These are phyloP conservation scores for Corythaeola cristata DNA, from an alignment of 2,113 vertebrate genomes.

Conservation along the genomic window DNA sequence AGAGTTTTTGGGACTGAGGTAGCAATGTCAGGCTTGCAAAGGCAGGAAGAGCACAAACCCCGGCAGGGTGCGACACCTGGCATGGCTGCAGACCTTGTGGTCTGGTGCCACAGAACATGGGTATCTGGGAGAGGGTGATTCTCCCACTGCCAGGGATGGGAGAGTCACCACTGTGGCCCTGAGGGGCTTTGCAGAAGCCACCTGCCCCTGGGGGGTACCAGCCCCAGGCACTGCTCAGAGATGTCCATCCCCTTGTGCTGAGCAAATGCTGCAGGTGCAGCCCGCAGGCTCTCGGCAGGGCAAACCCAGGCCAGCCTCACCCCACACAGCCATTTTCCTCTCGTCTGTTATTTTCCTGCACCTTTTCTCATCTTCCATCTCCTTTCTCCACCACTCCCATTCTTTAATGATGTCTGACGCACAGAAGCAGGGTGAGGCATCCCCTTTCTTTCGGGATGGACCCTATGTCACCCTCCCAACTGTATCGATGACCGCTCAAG, in stretches of 20 bases:
- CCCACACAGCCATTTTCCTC: background rate
- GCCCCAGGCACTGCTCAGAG: fast-evolving
- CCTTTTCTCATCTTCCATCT: background rate
- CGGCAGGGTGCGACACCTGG: fast-evolving
- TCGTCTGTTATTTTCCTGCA: background rate
- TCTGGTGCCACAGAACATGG: fast-evolving
- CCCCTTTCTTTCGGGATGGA: background rate
- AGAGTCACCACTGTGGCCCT: background rate
- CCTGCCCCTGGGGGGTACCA: background rate
- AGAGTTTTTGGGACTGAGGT: background rate
- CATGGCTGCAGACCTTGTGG: fast-evolving
- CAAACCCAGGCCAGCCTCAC: background rate
- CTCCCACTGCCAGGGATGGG: background rate
- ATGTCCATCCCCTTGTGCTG: background rate
- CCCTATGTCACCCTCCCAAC: background rate
- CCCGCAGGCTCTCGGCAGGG: fast-evolving
- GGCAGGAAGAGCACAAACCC: background rate
- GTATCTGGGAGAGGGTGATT: background rate
- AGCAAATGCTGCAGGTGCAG: background rate
- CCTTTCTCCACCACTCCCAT: background rate
- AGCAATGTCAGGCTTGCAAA: background rate
- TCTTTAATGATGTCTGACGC: background rate
- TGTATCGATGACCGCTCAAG: background rate
- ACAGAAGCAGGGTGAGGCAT: background rate
- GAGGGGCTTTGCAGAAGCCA: fast-evolving